Evolutionary conservation across 2,797 vertebrate species (phyloP), one percentile per base, ranked within the genome.

Genomic region (Arrhamphus sclerolepis): DNA sequence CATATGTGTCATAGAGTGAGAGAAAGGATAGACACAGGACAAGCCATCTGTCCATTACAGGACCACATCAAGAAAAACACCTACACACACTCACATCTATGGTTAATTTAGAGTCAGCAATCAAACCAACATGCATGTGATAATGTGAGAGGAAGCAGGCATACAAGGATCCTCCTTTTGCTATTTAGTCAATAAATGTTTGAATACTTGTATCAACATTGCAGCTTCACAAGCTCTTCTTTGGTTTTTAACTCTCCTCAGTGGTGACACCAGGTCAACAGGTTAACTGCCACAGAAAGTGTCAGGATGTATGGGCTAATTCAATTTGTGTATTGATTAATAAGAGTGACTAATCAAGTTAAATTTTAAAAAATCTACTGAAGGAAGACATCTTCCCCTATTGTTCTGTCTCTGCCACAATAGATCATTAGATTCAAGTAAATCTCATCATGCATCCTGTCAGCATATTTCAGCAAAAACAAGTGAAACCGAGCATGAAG

Each of bases 401-500:
- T 89, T 89, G 92, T 91, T 94, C 93, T 83, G 90, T 91, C 83
- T 92, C 93, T 92, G 93, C 89, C 92, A 82, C 78, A 80, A 76
- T 81, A 96, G 94, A 93, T 93, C 94, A 95, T 96, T 95, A 95
- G 94, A 95, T 94, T 93, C 93, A 94, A 95, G 96, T 94, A 94
- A 95, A 95, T 96, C 95, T 94, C 77, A 86, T 88, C 82, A 77
- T 80, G 87, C 85, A 83, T 90, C 89, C 78, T 94, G 94, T 93
- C 93, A 95, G 91, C 95, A 95, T 92, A 95, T 95, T 95, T 95
- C 94, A 94, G 94, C 92, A 95, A 95, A 95, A 96, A 95, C 94
- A 95, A 94, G 92, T 80, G 92, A 96, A 93, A 90, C 92, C 94
- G 94, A 93, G 95, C 95, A 94, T 96, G 94, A 95, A 95, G 93